Base-by-base conservation (phyloP, 2,888 invertebrate species). In the Polydrusus pterygomalis region DNA sequence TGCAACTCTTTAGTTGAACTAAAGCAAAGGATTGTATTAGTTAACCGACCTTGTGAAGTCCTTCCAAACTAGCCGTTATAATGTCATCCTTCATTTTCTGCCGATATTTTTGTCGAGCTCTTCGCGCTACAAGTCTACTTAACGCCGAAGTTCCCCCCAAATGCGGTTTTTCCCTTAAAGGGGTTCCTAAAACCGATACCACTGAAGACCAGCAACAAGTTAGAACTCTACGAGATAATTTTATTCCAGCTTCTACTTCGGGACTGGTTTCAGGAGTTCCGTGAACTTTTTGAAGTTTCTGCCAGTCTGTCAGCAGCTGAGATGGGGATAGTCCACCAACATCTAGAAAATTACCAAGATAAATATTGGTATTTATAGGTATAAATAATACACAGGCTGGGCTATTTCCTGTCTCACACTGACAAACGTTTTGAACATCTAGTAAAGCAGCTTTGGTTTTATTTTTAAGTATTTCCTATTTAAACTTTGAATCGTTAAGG, bases 141-240 rank as follows among this genome's bases (percentile, higher is more conserved):
- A 90, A 87, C 40, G 89, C 89, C 0, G 89, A 89, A 87, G 86
- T 83, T 13, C 80, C 81, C 47, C 72, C 70, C 10, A 77, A 30
- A 34, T 60, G 74, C 10, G 74, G 75, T 67, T 40, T 84, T 82
- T 71, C 81, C 73, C 85, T 87, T 20, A 96, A 87, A 0, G 95
- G 93, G 0, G 93, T 93, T 58, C 97, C 95, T 15, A 97, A 88
- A 0, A 98, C 96, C 15, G 94, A 94, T 75, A 97, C 93, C 90
- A 97, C 94, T 0, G 96, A 95, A 47, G 95, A 94, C 97, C 97
- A 98, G 83, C 97, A 96, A 82, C 96, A 95, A 0, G 96, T 96
- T 64, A 98, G 87, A 43, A 97, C 92, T 73, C 95, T 90, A 82
- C 95, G 89, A 0, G 94, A 93, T 84, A 95, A 89, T 80, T 94